A percentile compares a stretch with the other conserved stretches of the same genome.
Conservation (phyloP, 2,797 vertebrate genomes). For the Syndactyla subalaris region DNA sequence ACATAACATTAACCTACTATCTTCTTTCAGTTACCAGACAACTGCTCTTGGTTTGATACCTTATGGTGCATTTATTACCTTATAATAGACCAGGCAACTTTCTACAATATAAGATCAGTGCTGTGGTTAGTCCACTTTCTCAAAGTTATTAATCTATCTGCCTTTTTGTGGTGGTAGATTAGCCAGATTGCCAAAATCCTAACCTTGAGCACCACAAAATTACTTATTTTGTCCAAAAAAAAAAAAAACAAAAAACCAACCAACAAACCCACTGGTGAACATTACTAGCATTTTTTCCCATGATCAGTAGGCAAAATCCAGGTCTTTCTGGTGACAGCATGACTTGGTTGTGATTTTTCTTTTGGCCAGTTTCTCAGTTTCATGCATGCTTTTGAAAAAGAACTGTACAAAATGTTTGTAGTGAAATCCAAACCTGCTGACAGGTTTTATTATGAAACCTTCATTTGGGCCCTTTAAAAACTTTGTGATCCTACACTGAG, state of each 20-base stretch:
- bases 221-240: neutral
- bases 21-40: neutral
- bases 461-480: conserved; percentile 83
- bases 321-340: neutral
- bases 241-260: neutral
- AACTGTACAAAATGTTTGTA: neutral
- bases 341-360: neutral
- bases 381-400: neutral
- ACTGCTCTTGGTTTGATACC: neutral
- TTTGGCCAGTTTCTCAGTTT: neutral
- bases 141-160: neutral
- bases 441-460: conserved; percentile 81
- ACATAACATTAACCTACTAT: neutral
- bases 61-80: neutral
- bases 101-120: neutral
- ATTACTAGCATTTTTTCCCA: neutral
- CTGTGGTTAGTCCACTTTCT: neutral
- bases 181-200: neutral
- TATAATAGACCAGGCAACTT: neutral
- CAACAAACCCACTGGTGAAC: neutral
- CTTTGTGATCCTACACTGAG: conserved; percentile 61
- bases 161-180: neutral
- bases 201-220: neutral
- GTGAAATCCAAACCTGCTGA: conserved; percentile 68
- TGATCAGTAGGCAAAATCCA: neutral